Base-by-base conservation (phyloP, 2,113 vertebrate species). In the Pungitius pungitius region DNA sequence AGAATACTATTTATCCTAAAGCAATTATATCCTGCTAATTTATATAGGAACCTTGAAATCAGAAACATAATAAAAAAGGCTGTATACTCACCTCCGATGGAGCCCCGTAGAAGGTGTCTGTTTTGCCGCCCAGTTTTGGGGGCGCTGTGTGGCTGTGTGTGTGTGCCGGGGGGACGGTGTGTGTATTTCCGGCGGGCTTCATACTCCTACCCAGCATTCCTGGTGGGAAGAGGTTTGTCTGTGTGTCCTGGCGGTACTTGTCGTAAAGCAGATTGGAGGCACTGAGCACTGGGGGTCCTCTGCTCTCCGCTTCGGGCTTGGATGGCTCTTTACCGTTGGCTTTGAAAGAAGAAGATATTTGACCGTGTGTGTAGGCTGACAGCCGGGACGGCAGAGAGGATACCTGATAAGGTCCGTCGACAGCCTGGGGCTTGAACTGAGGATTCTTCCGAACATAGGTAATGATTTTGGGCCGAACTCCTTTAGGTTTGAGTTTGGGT, bases 381-480 rank as follows among this genome's bases (percentile, higher is more conserved):
- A 94, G 62, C 2, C 93, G 77, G 0, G 95, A 95, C 0, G 96
- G 95, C 27, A 97, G 91, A 24, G 95, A 95, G 0, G 95, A 82
- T 0, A 95, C 93, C 0, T 95, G 89, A 83, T 97, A 95, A 0
- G 96, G 86, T 2, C 94, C 82, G 1, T 97, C 96, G 0, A 94
- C 88, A 51, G 67, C 81, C 79, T 96, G 96, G 60, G 95, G 90
- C 15, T 96, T 93, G 0, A 95, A 89, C 63, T 95, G 96, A 6
- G 96, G 96, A 71, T 91, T 96, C 78, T 97, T 97, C 22, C 98
- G 90, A 39, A 99, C 95, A 18, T 96, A 99, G 0, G 98, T 99
- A 62, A 99, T 99, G 81, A 99, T 99, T 93, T 98, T 99, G 55
- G 98, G 98, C 6, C 98, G 95, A 62, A 98, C 96, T 0, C 95